Conservation (phyloP, 2,888 invertebrate species). For the Achlya flavicornis region DNA sequence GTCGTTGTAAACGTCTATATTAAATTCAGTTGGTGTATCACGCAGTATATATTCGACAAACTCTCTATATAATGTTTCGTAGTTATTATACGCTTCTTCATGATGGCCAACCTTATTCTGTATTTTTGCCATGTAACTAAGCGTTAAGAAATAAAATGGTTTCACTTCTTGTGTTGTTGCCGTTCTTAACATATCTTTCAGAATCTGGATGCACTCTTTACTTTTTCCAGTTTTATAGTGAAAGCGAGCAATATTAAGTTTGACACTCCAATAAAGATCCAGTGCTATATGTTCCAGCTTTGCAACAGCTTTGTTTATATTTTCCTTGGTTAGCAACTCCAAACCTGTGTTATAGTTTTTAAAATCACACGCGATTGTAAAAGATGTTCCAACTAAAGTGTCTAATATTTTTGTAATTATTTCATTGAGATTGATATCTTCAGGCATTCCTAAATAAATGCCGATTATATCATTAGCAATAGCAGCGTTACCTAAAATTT, state of each 20-base stretch:
- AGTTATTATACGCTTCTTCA: background rate
- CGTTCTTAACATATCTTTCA: background rate
- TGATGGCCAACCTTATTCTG: background rate
- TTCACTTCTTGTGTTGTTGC: background rate
- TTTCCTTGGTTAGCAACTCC: background rate
- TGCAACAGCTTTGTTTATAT: background rate
- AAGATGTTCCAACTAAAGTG: background rate
- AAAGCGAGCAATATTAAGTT: background rate
- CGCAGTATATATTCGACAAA: background rate
- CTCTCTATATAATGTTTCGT: background rate
- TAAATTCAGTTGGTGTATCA: background rate
- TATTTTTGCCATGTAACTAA: background rate
- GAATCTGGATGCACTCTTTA: background rate
- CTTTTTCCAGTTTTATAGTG: background rate
- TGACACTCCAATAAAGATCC: background rate
- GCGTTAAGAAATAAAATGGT: background rate
- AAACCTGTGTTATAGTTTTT: background rate
- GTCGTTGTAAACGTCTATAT: background rate
- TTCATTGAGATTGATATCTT: background rate
- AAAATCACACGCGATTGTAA: background rate
- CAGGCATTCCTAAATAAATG: background rate
- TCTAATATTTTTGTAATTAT: background rate
- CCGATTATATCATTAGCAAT: background rate
- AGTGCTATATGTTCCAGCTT: background rate
- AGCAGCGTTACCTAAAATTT: background rate